Evolutionary conservation across 2,797 vertebrate genomes (phyloP), one percentile per base, ranked within the genome.

Genomic region (Rhyacichthys aspro): DNA sequence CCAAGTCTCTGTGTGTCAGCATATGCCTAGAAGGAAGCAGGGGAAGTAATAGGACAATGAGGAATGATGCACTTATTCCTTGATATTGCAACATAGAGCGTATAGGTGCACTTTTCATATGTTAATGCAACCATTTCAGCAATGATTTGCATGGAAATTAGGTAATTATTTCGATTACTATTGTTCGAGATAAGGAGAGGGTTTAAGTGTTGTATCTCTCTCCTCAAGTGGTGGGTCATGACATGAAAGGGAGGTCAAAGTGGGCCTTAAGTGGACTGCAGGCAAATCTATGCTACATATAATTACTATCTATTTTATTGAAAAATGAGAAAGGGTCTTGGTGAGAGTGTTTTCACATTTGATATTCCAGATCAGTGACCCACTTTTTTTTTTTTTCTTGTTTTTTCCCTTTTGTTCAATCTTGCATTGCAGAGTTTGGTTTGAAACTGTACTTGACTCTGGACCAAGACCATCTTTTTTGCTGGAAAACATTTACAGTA

Each of bases 1-100:
- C 80, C 72, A 72, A 84, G 81, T 84, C 63, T 84, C 73, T 79
- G 72, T 75, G 86, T 86, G 88, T 88, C 82, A 89, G 80, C 79
- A 84, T 71, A 84, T 76, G 86, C 86, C 88, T 79, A 11, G 48
- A 67, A 89, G 87, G 70, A 83, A 87, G 77, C 49, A 7, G 59
- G 66, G 33, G 64, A 86, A 84, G 79, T 85, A 88, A 88, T 83
- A 67, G 81, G 79, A 85, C 86, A 86, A 71, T 83, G 79, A 86
- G 54, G 56, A 64, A 88, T 86, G 87, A 88, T 83, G 86, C 78
- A 83, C 70, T 85, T 78, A 70, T 76, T 81, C 84, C 79, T 86
- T 80, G 67, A 87, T 88, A 80, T 86, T 89, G 83, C 88, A 74
- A 43, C 68, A 71, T 32, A 58, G 49, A 19, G 60, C 61, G 32